Percentiles rank a stretch among this genome's conserved stretches.
Conservation (phyloP, 2,113 vertebrate species). For the Asarcornis scutulata region DNA sequence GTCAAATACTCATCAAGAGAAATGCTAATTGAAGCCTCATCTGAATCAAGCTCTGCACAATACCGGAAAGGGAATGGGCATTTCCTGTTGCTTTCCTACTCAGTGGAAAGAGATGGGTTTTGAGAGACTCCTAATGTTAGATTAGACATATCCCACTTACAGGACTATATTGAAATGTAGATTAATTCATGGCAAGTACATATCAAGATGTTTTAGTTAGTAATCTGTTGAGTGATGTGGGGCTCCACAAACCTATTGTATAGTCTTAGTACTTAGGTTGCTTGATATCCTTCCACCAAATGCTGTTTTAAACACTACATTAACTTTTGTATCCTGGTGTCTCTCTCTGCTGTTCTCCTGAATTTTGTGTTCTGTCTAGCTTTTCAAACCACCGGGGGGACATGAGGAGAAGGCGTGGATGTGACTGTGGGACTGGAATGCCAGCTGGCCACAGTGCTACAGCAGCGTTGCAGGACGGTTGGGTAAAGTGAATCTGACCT, state of each 20-base stretch:
- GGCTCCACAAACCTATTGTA: background rate
- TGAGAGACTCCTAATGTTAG: background rate
- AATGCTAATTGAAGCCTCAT: conserved; percentile 66
- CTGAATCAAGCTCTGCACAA: background rate
- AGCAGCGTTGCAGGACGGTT: background rate
- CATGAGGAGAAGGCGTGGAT: background rate
- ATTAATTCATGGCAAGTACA: background rate
- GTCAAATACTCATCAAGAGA: conserved; percentile 71
- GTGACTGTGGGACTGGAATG: background rate
- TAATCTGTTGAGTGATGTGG: background rate
- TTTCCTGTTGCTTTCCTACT: conserved; percentile 14
- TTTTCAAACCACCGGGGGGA: background rate
- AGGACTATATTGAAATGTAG: background rate
- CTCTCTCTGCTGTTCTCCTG: background rate
- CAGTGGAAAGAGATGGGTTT: background rate
- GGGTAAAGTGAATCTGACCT: conserved; percentile 8
- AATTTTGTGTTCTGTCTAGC: background rate
- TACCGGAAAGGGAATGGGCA: background rate
- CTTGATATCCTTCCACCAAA: background rate
- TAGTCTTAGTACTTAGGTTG: background rate
- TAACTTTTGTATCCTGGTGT: background rate
- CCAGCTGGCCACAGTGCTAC: background rate
- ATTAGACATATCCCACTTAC: background rate
- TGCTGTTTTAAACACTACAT: background rate
- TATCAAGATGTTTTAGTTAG: background rate